Evolutionary conservation across 2,113 vertebrate species (phyloP), one percentile per base, ranked within the genome.

Genomic region (Neolamprologus variostigma): DNA sequence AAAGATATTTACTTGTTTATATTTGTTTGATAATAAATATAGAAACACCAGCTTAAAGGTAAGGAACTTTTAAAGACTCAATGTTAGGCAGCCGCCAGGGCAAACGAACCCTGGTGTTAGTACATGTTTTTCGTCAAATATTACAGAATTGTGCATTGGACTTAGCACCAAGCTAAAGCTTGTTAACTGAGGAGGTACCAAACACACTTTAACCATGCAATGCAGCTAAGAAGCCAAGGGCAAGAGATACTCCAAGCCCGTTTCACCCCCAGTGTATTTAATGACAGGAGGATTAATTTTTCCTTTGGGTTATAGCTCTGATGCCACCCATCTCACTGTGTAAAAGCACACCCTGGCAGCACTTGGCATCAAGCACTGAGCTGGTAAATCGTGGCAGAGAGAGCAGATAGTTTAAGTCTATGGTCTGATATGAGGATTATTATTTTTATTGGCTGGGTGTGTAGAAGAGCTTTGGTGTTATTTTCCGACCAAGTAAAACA

Each of bases 201-300:
- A 61, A 89, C 83, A 86, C 51, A 84, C 55, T 85, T 68, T 54
- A 81, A 61, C 45, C 31, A 57, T 90, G 63, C 76, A 88, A 84
- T 79, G 55, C 37, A 16, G 82, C 81, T 88, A 91, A 93, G 87
- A 82, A 59, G 51, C 40, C 11, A 23, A 53, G 57, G 81, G 50
- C 61, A 55, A 83, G 7, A 88, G 50, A 88, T 61, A 91, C 57
- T 71, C 82, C 66, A 86, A 91, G 71, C 81, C 71, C 7, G 42
- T 80, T 86, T 86, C 26, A 35, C 47, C 71, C 61, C 54, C 76
- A 59, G 35, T 87, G 71, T 85, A 86, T 84, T 92, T 92, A 92
- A 91, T 92, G 80, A 91, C 84, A 91, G 80, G 13, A 80, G 83
- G 93, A 92, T 90, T 92, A 81, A 59, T 87, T 86, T 91, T 90